Percentiles rank a stretch among this genome's conserved stretches.
Evolutionary conservation across 2,113 vertebrate species (phyloP).

Genomic region (Fulica atra): DNA sequence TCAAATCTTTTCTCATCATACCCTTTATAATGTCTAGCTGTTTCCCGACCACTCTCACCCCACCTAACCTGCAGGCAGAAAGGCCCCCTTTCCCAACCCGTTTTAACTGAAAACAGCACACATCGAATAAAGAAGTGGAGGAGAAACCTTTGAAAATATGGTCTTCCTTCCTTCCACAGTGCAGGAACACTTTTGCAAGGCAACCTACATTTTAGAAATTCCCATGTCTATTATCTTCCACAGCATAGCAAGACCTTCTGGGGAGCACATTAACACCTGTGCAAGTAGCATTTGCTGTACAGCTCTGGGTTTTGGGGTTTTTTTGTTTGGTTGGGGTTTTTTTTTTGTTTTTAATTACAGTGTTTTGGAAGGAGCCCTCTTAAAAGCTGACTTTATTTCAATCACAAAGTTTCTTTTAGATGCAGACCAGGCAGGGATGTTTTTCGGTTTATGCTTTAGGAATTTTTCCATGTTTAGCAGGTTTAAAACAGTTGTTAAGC

Average conservation of each 20-base stretch:
- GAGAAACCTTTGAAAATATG: not conserved
- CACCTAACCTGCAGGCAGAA: not conserved
- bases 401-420: not conserved
- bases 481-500: not conserved
- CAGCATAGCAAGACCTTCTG: not conserved
- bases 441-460: not conserved
- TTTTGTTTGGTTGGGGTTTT: not conserved
- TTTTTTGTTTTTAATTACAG: not conserved
- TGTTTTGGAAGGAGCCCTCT: not conserved
- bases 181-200: accelerated
- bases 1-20: not conserved
- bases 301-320: not conserved
- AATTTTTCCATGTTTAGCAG: not conserved
- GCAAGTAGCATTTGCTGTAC: not conserved
- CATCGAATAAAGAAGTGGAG: not conserved
- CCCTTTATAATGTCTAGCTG: not conserved
- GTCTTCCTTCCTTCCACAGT: not conserved
- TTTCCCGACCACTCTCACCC: not conserved
- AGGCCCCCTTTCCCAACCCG: not conserved
- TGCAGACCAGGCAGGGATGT: not conserved
- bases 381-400: not conserved
- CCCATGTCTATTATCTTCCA: not conserved
- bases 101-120: not conserved
- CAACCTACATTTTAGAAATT: not conserved
- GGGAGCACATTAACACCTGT: not conserved